phyloP scores from a whole-genome alignment of 2,797 vertebrate species.

The Chrysocyon brachyurus region DNA sequence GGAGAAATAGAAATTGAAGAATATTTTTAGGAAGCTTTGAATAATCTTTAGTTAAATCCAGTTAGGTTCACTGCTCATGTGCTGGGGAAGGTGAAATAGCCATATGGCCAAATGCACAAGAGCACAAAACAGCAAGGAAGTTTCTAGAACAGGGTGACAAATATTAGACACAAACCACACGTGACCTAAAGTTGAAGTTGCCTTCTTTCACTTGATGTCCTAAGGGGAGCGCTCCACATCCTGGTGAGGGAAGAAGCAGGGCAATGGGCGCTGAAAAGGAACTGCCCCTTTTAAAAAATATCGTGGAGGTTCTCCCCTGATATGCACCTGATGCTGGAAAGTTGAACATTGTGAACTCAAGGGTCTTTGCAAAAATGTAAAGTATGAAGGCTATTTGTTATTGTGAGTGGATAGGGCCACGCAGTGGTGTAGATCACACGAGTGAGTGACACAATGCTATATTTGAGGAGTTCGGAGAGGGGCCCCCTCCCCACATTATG shows the following conservation, averaged over 20 bases:
- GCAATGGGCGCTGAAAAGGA: neutral
- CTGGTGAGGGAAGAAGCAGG: neutral
- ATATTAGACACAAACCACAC: accelerated
- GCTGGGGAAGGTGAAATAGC: neutral
- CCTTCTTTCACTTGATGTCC: neutral
- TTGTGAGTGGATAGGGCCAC: neutral
- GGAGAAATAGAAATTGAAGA: neutral
- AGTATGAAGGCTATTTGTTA: too few species aligned
- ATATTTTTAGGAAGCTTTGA: neutral
- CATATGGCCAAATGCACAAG: accelerated
- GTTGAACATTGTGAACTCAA: neutral
- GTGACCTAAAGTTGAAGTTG: accelerated
- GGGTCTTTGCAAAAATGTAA: neutral
- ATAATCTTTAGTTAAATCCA: neutral
- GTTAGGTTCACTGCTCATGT: neutral
- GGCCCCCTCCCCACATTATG: accelerated
- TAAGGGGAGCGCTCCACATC: neutral
- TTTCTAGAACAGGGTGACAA: accelerated
- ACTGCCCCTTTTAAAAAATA: neutral
- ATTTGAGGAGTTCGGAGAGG: neutral
- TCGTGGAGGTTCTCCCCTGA: neutral
- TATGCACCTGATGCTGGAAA: neutral
- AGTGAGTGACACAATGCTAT: neutral
- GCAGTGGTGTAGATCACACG: accelerated
- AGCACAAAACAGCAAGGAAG: accelerated